A percentile compares a stretch with the other conserved stretches of the same genome.
These are phyloP conservation scores for Spodoptera frugiperda DNA, from an alignment of 1,140 invertebrate genomes.

Conservation along the genomic window DNA sequence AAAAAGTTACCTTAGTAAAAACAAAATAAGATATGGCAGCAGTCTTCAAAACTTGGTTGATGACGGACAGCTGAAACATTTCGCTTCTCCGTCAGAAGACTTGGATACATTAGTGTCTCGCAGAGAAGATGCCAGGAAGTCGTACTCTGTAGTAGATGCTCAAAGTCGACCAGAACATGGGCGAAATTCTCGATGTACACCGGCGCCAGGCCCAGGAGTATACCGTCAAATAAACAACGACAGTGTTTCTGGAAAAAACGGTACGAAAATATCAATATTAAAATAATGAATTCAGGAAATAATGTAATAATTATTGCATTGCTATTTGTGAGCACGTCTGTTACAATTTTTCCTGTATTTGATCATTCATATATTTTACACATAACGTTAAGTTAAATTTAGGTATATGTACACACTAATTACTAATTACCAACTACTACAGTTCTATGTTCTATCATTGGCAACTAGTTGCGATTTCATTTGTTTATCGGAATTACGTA, in stretches of 20 bases:
- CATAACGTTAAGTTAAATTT: no score
- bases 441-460: no score
- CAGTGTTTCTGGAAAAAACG: slow-evolving; percentile 48
- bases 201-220: slow-evolving; percentile 72
- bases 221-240: slow-evolving; percentile 76
- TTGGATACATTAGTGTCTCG: slow-evolving; percentile 49
- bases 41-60: slow-evolving; percentile 79
- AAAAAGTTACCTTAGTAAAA: slow-evolving; percentile 55
- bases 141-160: slow-evolving; percentile 76
- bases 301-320: background rate
- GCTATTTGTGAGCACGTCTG: background rate
- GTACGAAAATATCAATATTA: slow-evolving; percentile 22
- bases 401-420: no score
- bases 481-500: no score
- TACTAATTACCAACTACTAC: no score
- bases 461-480: no score
- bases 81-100: slow-evolving; percentile 70
- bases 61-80: slow-evolving; percentile 76
- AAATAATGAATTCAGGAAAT: background rate
- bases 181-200: slow-evolving; percentile 62
- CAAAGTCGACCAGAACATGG: slow-evolving; percentile 66
- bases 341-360: slow-evolving; percentile 1
- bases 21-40: slow-evolving; percentile 70
- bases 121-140: slow-evolving; percentile 72
- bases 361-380: no score